phyloP scores from a whole-genome alignment of 2,888 invertebrate genomes.

The Hyalella azteca region DNA sequence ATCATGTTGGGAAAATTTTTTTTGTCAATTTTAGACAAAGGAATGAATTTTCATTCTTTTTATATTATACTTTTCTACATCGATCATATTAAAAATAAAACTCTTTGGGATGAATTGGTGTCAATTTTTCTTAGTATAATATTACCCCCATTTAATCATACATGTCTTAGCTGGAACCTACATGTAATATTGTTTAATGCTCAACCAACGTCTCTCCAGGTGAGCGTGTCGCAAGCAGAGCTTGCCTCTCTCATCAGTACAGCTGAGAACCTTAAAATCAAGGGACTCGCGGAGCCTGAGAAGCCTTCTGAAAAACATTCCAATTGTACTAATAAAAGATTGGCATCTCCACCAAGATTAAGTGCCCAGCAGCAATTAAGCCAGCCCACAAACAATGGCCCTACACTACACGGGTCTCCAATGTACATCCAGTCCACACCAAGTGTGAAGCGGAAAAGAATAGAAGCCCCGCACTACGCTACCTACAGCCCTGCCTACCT shows the following conservation, averaged over 20 bases:
- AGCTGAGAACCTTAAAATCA: conserved; percentile 58
- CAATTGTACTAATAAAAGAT: conserved; percentile 53
- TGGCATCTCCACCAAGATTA: conserved; percentile 52
- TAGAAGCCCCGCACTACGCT: conserved; percentile 44
- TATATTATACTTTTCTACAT: no score
- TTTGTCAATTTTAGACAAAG: no score
- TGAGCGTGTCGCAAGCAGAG: conserved; percentile 57
- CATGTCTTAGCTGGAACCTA: no score
- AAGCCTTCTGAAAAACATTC: conserved; percentile 55
- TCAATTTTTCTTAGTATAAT: no score
- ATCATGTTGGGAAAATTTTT: no score
- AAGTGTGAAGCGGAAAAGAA: conserved; percentile 56
- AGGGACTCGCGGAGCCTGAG: conserved; percentile 57
- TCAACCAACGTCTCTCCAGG: no score
- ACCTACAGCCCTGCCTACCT: conserved; percentile 34
- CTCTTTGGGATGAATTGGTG: no score
- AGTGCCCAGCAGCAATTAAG: conserved; percentile 40
- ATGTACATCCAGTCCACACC: conserved; percentile 56
- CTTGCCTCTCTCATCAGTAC: conserved; percentile 57
- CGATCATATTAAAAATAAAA: no score
- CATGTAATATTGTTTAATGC: no score
- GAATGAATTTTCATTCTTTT: no score
- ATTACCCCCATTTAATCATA: no score
- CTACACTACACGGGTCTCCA: conserved; percentile 50
- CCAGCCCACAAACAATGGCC: conserved; percentile 40